Conservation (phyloP, 2,797 vertebrate species). For the Taeniopygia guttata region DNA sequence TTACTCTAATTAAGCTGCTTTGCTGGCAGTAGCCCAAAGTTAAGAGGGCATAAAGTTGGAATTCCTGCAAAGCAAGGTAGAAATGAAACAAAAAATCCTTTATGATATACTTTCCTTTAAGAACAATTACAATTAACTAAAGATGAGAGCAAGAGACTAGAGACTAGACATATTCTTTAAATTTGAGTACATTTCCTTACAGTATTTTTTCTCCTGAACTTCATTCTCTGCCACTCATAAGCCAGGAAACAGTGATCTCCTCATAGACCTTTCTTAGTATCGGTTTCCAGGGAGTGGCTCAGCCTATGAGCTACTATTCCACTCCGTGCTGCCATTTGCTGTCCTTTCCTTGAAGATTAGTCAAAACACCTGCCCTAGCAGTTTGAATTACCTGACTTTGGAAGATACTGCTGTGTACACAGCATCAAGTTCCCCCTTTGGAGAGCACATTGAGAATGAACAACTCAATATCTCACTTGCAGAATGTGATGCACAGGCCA, state of each 20-base stretch:
- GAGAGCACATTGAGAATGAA: not conserved
- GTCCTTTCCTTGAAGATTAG: not conserved
- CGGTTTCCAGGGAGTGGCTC: not conserved
- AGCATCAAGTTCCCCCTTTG: not conserved
- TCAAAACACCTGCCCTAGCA: not conserved
- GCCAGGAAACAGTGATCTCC: rapidly evolving
- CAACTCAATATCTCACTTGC: not conserved
- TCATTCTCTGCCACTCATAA: not conserved
- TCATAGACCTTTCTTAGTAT: not conserved
- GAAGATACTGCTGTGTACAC: not conserved
- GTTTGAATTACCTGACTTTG: not conserved
- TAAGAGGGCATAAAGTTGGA: not conserved
- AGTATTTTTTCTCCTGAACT: not conserved
- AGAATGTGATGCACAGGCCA: not conserved
- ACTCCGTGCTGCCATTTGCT: not conserved
- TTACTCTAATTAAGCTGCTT: not conserved
- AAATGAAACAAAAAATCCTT: not conserved
- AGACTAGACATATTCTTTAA: not conserved
- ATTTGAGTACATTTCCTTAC: not conserved
- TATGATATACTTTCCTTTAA: not conserved
- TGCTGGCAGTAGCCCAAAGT: not conserved
- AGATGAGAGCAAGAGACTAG: not conserved
- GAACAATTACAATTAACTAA: not conserved
- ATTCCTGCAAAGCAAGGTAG: not conserved
- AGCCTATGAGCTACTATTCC: not conserved